These are phyloP conservation scores for Apus apus DNA, from an alignment of 2,113 vertebrate genomes.

Conservation along the genomic window DNA sequence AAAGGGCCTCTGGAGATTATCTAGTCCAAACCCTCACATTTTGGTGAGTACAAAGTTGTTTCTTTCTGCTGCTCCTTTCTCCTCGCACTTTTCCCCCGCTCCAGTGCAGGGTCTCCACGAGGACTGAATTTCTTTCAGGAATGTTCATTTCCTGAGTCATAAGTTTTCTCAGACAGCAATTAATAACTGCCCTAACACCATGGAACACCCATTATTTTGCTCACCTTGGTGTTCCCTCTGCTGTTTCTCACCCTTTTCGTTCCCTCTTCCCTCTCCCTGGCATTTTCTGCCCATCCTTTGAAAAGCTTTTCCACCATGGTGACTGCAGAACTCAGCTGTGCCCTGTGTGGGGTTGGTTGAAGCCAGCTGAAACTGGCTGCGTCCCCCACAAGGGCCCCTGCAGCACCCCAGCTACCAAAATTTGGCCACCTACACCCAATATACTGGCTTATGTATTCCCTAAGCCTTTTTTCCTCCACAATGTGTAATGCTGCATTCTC, in stretches of 20 bases:
- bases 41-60: not conserved
- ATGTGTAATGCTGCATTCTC: not conserved
- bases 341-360: fast-evolving
- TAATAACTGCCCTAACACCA: not conserved
- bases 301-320: fast-evolving
- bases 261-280: not conserved
- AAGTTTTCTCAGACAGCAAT: not conserved
- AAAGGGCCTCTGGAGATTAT: too few species aligned
- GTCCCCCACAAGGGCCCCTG: too few species aligned
- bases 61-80: not conserved
- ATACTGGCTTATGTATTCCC: not conserved
- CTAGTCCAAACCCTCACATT: too few species aligned
- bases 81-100: not conserved
- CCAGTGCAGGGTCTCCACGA: fast-evolving
- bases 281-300: not conserved
- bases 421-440: not conserved
- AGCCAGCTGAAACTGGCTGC: fast-evolving
- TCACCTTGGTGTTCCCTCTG: not conserved
- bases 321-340: fast-evolving
- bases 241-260: not conserved
- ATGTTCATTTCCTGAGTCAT: not conserved
- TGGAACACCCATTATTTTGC: not conserved
- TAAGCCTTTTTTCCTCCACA: not conserved
- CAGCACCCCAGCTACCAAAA: not conserved
- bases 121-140: not conserved